Conservation (phyloP, 2,113 vertebrate genomes). For the Parus major region DNA sequence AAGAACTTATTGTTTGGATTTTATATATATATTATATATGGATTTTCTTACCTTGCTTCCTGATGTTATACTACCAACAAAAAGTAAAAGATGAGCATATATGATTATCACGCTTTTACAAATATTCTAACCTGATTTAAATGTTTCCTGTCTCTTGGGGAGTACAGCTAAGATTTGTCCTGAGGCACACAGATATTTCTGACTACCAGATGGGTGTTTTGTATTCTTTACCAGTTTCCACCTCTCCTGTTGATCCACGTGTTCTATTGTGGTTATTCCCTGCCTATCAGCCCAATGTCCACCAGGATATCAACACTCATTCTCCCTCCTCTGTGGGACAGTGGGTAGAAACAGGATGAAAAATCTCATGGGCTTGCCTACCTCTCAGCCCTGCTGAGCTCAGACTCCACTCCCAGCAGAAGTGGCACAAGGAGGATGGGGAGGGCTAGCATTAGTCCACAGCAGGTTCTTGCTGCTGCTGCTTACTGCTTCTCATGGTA, state of each 20-base stretch:
- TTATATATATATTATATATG: too few species aligned
- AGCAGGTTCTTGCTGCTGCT: background rate
- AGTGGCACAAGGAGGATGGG: background rate
- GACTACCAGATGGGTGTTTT: accelerated
- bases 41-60: background rate
- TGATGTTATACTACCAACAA: background rate
- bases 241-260: background rate
- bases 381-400: background rate
- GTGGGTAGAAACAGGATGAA: background rate
- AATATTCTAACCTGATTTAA: background rate
- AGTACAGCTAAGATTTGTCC: background rate
- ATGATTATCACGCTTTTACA: background rate
- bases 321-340: background rate
- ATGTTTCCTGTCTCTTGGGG: background rate
- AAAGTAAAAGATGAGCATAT: background rate
- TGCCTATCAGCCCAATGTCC: background rate
- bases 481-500: background rate
- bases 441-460: too few species aligned
- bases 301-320: background rate
- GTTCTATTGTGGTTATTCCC: background rate
- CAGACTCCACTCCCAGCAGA: background rate
- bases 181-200: background rate
- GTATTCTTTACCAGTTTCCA: background rate
- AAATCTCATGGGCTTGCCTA: background rate
- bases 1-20: background rate